A percentile compares a stretch with the other conserved stretches of the same genome.
These are phyloP conservation scores for Procambarus clarkii DNA, from an alignment of 1,140 invertebrate species.

Conservation along the genomic window DNA sequence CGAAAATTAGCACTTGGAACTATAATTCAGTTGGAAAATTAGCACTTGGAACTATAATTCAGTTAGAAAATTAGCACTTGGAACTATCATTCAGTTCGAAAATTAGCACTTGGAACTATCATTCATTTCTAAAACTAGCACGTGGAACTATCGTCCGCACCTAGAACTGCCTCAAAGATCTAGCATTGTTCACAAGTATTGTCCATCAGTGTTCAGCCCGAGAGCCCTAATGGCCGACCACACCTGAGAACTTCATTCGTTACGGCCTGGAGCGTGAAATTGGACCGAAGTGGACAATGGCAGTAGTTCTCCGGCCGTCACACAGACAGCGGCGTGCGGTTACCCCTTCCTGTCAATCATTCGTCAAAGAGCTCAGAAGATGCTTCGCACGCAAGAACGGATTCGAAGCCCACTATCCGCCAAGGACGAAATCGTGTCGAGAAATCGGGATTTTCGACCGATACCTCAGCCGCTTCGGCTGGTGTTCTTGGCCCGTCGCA, in stretches of 20 bases:
- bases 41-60: too few relatives aligned
- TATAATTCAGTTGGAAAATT: too few relatives aligned
- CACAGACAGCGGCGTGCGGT: background rate
- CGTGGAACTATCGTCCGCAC: too few relatives aligned
- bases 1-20: too few relatives aligned
- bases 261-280: constrained; percentile 2
- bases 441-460: background rate
- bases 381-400: background rate
- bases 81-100: too few relatives aligned
- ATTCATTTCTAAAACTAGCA: background rate
- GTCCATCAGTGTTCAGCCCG: too few relatives aligned
- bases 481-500: background rate
- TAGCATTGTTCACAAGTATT: background rate
- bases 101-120: background rate
- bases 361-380: background rate
- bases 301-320: constrained; percentile 6
- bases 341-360: constrained; percentile 8
- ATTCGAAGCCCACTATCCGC: background rate
- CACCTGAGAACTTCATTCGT: constrained; percentile 13
- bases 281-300: background rate
- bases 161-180: background rate
- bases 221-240: background rate
- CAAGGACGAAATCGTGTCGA: background rate
- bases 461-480: background rate
- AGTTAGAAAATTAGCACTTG: too few relatives aligned